These are phyloP conservation scores for Cynodonichthys magdalenae DNA, from an alignment of 2,797 vertebrate species.

Conservation along the genomic window DNA sequence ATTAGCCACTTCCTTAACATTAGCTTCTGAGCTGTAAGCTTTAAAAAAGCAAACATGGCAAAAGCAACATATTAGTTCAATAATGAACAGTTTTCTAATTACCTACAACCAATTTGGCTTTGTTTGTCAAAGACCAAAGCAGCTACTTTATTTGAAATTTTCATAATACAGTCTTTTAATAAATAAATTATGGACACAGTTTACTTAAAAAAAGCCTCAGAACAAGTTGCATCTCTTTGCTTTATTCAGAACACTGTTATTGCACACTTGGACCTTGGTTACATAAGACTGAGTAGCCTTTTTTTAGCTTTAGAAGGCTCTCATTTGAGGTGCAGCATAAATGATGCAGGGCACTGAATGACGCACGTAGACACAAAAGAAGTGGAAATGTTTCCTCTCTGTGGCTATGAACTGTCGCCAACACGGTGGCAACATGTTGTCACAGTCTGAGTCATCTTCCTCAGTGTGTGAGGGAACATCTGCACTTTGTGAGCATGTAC, in stretches of 20 bases:
- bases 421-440: constrained; percentile 44
- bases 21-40: constrained; percentile 33
- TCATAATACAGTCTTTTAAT: background rate
- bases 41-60: constrained; percentile 11
- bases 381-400: constrained; percentile 62
- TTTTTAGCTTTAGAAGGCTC: constrained; percentile 71
- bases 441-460: constrained; percentile 1
- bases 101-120: background rate
- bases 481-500: constrained; percentile 10
- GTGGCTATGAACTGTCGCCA: constrained; percentile 48
- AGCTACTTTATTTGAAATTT: too few relatives aligned
- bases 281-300: constrained; percentile 59
- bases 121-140: background rate
- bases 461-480: constrained; percentile 60
- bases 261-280: constrained; percentile 60
- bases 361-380: constrained; percentile 78
- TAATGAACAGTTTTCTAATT: constrained; percentile 5
- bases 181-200: constrained; percentile 1
- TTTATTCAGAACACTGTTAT: constrained; percentile 37
- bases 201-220: background rate
- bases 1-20: constrained; percentile 46
- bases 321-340: constrained; percentile 77
- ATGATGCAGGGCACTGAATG: constrained; percentile 70
- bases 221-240: constrained; percentile 51
- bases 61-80: background rate